Conservation (phyloP, 1,140 invertebrate genomes). For the Phenacoccus solenopsis region DNA sequence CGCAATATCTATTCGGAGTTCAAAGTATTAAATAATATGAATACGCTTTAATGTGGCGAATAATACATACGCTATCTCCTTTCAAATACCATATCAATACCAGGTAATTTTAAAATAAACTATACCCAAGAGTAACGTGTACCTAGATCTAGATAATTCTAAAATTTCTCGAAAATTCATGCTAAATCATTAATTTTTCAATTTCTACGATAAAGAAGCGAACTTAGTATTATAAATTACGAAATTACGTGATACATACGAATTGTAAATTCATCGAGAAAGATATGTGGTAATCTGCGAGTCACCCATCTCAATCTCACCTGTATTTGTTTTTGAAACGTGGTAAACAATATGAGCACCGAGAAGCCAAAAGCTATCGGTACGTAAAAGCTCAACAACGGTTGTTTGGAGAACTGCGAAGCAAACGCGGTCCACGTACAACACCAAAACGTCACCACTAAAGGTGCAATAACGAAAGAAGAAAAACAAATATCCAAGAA, state of each 20-base stretch:
- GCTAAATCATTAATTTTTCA: too few species aligned
- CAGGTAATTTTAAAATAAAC: too few species aligned
- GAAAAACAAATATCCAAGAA: not conserved
- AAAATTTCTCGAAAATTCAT: too few species aligned
- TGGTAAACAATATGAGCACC: not conserved
- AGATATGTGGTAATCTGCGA: not conserved
- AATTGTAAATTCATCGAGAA: not conserved
- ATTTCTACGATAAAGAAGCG: too few species aligned
- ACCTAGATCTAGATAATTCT: too few species aligned
- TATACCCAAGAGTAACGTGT: too few species aligned
- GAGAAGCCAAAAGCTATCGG: not conserved
- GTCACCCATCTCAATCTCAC: not conserved
- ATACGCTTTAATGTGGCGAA: too few species aligned
- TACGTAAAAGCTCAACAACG: not conserved
- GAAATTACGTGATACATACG: not conserved
- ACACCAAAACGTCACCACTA: conserved; percentile 5
- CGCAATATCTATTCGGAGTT: too few species aligned
- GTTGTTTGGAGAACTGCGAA: not conserved
- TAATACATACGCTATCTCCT: too few species aligned
- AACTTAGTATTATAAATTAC: too few species aligned
- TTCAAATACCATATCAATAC: too few species aligned
- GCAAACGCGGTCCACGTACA: not conserved
- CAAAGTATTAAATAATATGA: too few species aligned
- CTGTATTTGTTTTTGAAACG: conserved; percentile 4
- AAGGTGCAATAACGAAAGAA: not conserved